Evolutionary conservation across 30 jellyfish, hydroid and myxozoan species (phyloP).

Genomic region (Cassiopea andromeda): DNA sequence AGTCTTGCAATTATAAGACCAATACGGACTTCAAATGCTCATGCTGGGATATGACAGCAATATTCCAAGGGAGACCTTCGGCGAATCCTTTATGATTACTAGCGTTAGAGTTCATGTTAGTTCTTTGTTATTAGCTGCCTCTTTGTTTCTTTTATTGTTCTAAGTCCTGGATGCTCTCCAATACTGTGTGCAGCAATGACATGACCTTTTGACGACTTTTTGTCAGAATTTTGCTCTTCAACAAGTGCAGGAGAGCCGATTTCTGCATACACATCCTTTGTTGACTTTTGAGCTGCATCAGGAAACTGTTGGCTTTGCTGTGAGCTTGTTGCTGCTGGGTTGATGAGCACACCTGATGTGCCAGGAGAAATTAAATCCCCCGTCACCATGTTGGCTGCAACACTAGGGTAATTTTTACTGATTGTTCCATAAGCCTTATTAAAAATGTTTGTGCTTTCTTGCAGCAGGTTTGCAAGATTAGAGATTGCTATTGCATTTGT

Average conservation of each 20-base stretch:
- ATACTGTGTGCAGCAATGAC: not conserved
- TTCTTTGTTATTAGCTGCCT: constrained; percentile 3
- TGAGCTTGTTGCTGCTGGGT: constrained; percentile 32
- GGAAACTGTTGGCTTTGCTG: constrained; percentile 5
- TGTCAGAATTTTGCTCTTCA: constrained; percentile 4
- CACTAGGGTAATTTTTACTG: constrained; percentile 15
- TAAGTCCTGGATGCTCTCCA: not conserved
- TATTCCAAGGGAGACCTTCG: too few species aligned
- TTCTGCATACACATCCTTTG: constrained; percentile 66
- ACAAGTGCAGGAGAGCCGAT: constrained; percentile 53
- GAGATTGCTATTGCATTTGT: constrained; percentile 69
- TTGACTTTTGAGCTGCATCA: constrained; percentile 9
- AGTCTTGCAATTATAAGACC: too few species aligned
- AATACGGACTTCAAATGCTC: too few species aligned
- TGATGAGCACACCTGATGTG: constrained; percentile 47
- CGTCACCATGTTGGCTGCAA: constrained; percentile 55
- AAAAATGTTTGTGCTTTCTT: constrained; percentile 56
- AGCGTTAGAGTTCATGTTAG: not conserved
- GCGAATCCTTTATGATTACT: not conserved
- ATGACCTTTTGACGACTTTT: not conserved
- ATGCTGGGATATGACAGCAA: too few species aligned
- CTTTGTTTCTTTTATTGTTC: constrained; percentile 32
- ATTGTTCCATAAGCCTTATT: constrained; percentile 41
- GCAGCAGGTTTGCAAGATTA: constrained; percentile 56
- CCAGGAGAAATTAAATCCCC: constrained; percentile 60